phyloP scores from a whole-genome alignment of 2,113 vertebrate genomes.

The Bothrops jararaca region DNA sequence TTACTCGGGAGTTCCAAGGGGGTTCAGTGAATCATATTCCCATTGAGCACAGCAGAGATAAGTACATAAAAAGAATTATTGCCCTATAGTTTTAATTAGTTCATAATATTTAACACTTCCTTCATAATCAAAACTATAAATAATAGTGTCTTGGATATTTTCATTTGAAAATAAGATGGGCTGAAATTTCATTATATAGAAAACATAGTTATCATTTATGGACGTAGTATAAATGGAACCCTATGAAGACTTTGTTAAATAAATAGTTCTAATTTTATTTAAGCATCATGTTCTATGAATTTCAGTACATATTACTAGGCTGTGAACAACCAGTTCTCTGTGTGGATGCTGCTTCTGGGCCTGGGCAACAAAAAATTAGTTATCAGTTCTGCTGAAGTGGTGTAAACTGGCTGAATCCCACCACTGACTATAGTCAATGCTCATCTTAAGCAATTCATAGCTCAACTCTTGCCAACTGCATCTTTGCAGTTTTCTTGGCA shows the following conservation, averaged over 20 bases:
- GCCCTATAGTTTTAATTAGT: neutral
- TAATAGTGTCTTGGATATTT: neutral
- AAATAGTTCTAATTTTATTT: neutral
- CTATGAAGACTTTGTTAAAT: neutral
- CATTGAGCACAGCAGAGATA: neutral
- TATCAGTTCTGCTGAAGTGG: too few species aligned
- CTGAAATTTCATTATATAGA: neutral
- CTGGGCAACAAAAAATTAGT: too few species aligned
- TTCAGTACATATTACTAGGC: neutral
- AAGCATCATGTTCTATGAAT: neutral
- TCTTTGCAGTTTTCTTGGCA: neutral
- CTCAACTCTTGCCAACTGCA: neutral
- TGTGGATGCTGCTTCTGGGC: too few species aligned
- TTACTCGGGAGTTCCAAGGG: neutral
- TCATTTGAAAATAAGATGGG: conserved; percentile 2
- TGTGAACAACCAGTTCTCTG: neutral
- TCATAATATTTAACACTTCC: neutral
- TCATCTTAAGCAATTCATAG: neutral
- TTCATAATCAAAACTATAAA: neutral
- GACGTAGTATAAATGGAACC: neutral
- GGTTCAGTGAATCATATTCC: neutral
- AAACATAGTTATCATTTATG: neutral
- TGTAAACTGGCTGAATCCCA: too few species aligned
- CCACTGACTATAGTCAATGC: neutral
- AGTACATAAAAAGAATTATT: neutral